phyloP scores from a whole-genome alignment of 1,140 invertebrate species.

The Drosophila pandora region DNA sequence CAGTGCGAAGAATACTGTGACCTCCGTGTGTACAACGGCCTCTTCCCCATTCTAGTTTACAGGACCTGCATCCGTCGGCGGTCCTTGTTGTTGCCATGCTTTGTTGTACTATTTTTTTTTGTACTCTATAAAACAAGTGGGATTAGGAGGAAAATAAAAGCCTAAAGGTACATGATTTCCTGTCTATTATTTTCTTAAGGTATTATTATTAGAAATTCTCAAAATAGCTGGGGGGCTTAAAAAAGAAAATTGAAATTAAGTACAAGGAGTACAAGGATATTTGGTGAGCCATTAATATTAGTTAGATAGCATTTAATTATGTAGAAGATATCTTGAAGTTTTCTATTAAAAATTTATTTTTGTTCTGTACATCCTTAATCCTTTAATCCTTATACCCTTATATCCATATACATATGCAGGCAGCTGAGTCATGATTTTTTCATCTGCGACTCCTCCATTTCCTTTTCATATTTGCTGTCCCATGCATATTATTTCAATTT shows the following conservation, averaged over 20 bases:
- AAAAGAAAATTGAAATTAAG: not conserved
- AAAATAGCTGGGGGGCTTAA: not conserved
- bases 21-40: constrained; percentile 37
- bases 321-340: too few species aligned
- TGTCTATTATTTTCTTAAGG: constrained; percentile 2
- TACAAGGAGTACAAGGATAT: not conserved
- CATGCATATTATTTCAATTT: constrained; percentile 82
- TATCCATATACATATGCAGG: constrained; percentile 9
- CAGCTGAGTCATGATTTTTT: constrained; percentile 48
- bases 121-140: not conserved
- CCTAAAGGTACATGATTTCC: not conserved
- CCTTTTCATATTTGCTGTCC: constrained; percentile 59
- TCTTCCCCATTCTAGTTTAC: constrained; percentile 28
- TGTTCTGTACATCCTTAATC: constrained; percentile 4
- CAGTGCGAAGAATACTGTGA: constrained; percentile 31
- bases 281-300: too few species aligned
- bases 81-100: constrained; percentile 12
- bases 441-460: constrained; percentile 29
- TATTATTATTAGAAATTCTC: not conserved
- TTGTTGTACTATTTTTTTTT: not conserved
- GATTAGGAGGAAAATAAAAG: not conserved
- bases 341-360: too few species aligned
- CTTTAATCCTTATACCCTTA: constrained; percentile 19
- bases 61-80: constrained; percentile 28
- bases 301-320: too few species aligned